These are phyloP conservation scores for Drosophila neotestacea DNA, from an alignment of 2,888 invertebrate genomes.

Conservation along the genomic window DNA sequence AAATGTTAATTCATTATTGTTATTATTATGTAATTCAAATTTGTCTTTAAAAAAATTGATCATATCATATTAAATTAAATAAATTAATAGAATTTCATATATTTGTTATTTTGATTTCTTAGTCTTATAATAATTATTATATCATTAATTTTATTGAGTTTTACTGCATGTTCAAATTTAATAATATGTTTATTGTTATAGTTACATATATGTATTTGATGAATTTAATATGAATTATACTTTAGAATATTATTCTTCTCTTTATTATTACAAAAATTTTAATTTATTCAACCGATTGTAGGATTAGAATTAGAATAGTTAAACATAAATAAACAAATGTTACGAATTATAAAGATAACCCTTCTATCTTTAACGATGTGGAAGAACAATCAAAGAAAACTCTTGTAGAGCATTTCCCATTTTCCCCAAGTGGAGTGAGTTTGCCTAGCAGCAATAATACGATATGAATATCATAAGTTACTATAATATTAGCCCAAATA, in stretches of 20 bases:
- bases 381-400: conserved; percentile 26
- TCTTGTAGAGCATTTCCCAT: conserved; percentile 13
- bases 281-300: not conserved
- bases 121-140: not conserved
- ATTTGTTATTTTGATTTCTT: too few species aligned
- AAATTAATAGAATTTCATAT: too few species aligned
- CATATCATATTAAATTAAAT: too few species aligned
- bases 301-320: not conserved
- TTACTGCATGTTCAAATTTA: not conserved
- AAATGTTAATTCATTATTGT: too few species aligned
- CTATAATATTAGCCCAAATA: conserved; percentile 77
- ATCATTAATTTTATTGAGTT: not conserved
- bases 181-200: not conserved
- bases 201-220: too few species aligned
- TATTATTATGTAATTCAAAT: too few species aligned
- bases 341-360: not conserved
- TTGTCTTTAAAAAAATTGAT: too few species aligned
- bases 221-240: too few species aligned
- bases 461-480: conserved; percentile 75
- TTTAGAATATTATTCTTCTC: not conserved
- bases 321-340: conserved; percentile 5
- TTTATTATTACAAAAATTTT: not conserved
- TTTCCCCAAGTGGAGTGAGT: conserved; percentile 24
- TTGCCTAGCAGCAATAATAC: conserved; percentile 57
- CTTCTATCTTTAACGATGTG: conserved; percentile 8